Evolutionary conservation across 2,888 invertebrate species (phyloP).

Genomic region (Lucinisca nassula): DNA sequence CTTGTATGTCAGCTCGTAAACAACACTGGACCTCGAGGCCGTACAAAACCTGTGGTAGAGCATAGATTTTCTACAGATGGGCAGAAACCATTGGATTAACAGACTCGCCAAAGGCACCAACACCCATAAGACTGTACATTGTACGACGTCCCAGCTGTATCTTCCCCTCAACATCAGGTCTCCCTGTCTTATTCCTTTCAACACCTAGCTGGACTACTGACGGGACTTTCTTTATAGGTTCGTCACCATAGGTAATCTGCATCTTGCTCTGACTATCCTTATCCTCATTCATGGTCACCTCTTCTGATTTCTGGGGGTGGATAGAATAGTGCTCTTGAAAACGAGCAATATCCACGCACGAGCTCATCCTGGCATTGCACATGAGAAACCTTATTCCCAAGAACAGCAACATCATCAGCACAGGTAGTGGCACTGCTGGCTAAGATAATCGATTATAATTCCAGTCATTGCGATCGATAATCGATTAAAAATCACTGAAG

Average conservation of each 20-base stretch:
- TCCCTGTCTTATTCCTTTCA: neutral
- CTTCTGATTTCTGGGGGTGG: neutral
- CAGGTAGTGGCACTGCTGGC: too few relatives aligned
- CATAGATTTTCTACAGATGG: neutral
- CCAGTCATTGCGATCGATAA: too few relatives aligned
- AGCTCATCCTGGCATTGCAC: too few relatives aligned
- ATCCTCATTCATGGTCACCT: neutral
- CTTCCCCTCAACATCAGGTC: neutral
- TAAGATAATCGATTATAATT: too few relatives aligned
- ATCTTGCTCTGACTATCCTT: neutral
- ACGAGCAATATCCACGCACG: neutral
- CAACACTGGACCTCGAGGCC: neutral
- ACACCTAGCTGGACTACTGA: neutral
- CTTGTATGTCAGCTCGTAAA: too few relatives aligned
- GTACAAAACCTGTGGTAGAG: neutral
- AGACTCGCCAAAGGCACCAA: too few relatives aligned
- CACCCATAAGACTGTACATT: neutral
- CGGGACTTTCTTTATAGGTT: neutral
- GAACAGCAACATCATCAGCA: too few relatives aligned
- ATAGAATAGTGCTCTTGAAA: neutral
- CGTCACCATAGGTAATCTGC: neutral
- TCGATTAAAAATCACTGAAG: too few relatives aligned
- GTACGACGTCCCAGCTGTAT: neutral
- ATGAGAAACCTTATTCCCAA: too few relatives aligned
- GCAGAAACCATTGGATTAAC: neutral